These are phyloP conservation scores for Hirtodrosophila alboralis DNA, from an alignment of 2,888 invertebrate species.

Conservation along the genomic window DNA sequence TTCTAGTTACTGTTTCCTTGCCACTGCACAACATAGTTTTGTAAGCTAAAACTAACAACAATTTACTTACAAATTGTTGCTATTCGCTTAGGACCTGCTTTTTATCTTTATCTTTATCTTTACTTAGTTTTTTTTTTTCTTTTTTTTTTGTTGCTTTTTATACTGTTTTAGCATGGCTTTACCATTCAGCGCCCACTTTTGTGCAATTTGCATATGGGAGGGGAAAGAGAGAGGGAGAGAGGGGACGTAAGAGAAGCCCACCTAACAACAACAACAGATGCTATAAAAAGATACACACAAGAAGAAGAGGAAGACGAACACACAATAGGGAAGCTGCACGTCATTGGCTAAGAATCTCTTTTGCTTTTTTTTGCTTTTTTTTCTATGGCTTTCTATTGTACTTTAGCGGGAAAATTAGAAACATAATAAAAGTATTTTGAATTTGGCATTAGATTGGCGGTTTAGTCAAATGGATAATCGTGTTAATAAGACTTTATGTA, in stretches of 20 bases:
- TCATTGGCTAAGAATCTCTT: slow-evolving; percentile 38
- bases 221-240: slow-evolving; percentile 19
- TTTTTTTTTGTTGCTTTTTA: slow-evolving; percentile 6
- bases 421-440: slow-evolving; percentile 1
- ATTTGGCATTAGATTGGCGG: background rate
- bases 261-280: slow-evolving; percentile 19
- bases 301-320: slow-evolving; percentile 11
- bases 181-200: slow-evolving; percentile 30
- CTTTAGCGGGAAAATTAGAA: slow-evolving; percentile 2
- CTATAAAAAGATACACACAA: slow-evolving; percentile 16
- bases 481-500: too few relatives aligned
- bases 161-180: slow-evolving; percentile 19
- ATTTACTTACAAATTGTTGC: slow-evolving; percentile 64
- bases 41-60: slow-evolving; percentile 31
- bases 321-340: slow-evolving; percentile 32
- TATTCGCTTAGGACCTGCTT: slow-evolving; percentile 47
- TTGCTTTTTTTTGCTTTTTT: slow-evolving; percentile 13
- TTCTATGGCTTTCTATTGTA: slow-evolving; percentile 23
- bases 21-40: slow-evolving; percentile 48
- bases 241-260: slow-evolving; percentile 32
- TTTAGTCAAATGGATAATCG: too few relatives aligned
- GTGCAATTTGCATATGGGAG: slow-evolving; percentile 71
- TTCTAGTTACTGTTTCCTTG: slow-evolving; percentile 42
- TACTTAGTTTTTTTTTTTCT: too few relatives aligned
- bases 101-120: too few relatives aligned